Evolutionary conservation across 2,888 invertebrate species (phyloP).

Genomic region (Melieria crassipennis): DNA sequence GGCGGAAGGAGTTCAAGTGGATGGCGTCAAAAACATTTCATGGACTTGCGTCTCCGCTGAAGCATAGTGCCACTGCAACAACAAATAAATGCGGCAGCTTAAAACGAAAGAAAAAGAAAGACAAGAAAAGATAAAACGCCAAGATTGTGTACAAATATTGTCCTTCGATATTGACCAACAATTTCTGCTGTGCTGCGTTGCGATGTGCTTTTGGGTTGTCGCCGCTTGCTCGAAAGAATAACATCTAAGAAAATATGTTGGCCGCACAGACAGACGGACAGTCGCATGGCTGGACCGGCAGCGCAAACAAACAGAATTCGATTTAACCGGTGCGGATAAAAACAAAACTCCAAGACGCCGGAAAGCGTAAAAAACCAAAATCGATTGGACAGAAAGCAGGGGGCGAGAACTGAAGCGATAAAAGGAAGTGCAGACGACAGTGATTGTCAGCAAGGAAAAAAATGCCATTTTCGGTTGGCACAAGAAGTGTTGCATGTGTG

Average conservation of each 20-base stretch:
- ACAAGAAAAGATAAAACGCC: slow-evolving; percentile 19
- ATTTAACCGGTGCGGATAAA: slow-evolving; percentile 26
- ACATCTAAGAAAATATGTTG: not conserved
- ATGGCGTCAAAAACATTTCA: slow-evolving; percentile 23
- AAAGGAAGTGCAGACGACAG: slow-evolving; percentile 34
- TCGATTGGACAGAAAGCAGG: not conserved
- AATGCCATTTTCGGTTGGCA: not conserved
- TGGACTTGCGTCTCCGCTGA: not conserved
- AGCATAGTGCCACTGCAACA: not conserved
- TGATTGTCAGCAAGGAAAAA: slow-evolving; percentile 34
- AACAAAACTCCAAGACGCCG: not conserved
- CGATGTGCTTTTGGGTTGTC: too few species aligned
- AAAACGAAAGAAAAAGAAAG: not conserved
- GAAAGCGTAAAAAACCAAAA: not conserved
- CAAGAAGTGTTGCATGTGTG: not conserved
- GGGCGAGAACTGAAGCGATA: slow-evolving; percentile 14
- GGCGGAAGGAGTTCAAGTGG: not conserved
- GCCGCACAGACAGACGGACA: too few species aligned
- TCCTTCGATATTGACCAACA: slow-evolving; percentile 5
- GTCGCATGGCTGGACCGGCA: slow-evolving; percentile 10
- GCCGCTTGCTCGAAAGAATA: slow-evolving; percentile 3
- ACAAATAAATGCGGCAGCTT: slow-evolving; percentile 8
- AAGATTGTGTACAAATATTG: slow-evolving; percentile 32
- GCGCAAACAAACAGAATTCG: slow-evolving; percentile 36
- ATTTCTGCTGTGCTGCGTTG: not conserved